Evolutionary conservation across 1,140 invertebrate species (phyloP).

Genomic region (Hycleus phaleratus): DNA sequence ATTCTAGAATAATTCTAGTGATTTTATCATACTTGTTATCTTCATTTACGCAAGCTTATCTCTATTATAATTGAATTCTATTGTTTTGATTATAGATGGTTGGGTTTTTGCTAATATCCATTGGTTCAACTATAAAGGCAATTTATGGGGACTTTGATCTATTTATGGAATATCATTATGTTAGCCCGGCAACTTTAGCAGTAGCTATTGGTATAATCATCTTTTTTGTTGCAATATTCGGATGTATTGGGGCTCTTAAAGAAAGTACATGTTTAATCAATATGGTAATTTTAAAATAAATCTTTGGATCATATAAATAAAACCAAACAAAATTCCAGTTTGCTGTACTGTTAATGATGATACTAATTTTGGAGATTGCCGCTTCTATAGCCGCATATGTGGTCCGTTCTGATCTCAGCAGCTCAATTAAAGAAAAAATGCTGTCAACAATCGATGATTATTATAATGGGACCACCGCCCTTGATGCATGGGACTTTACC

Average conservation of each 20-base stretch:
- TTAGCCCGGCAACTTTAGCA: constrained; percentile 63
- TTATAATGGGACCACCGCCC: constrained; percentile 42
- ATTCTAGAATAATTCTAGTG: too few species aligned
- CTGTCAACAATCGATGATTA: constrained; percentile 50
- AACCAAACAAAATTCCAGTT: constrained; percentile 51
- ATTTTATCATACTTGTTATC: too few species aligned
- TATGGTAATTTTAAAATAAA: constrained; percentile 47
- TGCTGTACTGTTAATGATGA: constrained; percentile 64
- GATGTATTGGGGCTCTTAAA: constrained; percentile 72
- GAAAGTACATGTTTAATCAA: constrained; percentile 78
- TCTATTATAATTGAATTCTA: too few species aligned
- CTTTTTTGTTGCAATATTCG: constrained; percentile 70
- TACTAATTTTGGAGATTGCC: constrained; percentile 74
- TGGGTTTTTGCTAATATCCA: constrained; percentile 64
- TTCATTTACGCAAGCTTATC: too few species aligned
- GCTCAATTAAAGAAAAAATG: constrained; percentile 52
- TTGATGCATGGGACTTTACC: constrained; percentile 53
- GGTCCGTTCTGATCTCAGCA: constrained; percentile 53
- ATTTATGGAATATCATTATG: constrained; percentile 60
- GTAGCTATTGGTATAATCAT: constrained; percentile 70
- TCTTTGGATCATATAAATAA: too few species aligned
- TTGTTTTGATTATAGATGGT: constrained; percentile 50
- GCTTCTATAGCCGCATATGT: constrained; percentile 73
- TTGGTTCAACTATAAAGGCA: constrained; percentile 67
- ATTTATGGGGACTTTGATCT: constrained; percentile 65